phyloP scores from a whole-genome alignment of 2,797 vertebrate genomes.

The Leucoraja ocellata region DNA sequence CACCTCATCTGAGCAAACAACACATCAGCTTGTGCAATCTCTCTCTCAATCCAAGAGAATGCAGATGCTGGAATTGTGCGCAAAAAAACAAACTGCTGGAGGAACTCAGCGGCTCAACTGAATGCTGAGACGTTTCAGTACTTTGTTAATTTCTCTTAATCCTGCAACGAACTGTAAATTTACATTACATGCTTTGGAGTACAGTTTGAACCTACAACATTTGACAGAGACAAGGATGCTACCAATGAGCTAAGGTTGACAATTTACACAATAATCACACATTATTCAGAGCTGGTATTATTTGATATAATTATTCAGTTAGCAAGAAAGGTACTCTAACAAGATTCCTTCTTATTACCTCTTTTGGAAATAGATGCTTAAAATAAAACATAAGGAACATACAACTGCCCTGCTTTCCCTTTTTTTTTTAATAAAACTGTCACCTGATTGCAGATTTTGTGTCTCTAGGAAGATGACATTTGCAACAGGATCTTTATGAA shows the following conservation, averaged over 20 bases:
- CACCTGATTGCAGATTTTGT: background rate
- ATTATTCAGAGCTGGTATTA: background rate
- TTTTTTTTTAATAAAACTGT: background rate
- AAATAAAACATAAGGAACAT: background rate
- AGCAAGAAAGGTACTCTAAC: background rate
- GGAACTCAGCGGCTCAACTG: too few species aligned
- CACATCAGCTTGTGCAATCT: background rate
- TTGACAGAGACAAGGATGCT: background rate
- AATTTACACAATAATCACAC: background rate
- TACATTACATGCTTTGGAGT: background rate
- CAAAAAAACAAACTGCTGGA: too few species aligned
- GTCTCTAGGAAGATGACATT: background rate
- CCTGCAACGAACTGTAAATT: background rate
- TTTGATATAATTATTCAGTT: background rate
- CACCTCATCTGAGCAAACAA: background rate
- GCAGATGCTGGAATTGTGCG: too few species aligned
- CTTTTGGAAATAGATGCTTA: background rate
- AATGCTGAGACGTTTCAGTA: too few species aligned
- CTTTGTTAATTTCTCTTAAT: background rate
- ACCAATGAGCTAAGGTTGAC: background rate
- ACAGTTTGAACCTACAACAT: background rate
- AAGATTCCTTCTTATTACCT: background rate
- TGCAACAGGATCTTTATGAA: background rate
- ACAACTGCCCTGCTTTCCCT: background rate
- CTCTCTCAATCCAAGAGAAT: background rate